A percentile compares a stretch with the other conserved stretches of the same genome.
Conservation (phyloP, 2,113 vertebrate species). For the Hemicordylus capensis region DNA sequence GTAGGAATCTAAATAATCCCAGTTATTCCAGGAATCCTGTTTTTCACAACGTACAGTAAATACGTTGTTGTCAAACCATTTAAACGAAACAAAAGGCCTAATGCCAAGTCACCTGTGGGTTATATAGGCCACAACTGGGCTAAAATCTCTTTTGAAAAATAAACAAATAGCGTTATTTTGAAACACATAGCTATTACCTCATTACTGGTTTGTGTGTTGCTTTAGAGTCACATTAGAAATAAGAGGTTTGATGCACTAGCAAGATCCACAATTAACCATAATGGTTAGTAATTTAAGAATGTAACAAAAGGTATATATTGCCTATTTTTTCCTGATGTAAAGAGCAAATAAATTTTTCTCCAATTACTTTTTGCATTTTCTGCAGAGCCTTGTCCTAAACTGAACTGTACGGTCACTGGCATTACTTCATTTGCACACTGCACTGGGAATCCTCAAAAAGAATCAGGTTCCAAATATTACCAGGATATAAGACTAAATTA, state of each 20-base stretch:
- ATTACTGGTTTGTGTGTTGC: not conserved
- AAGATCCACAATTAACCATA: not conserved
- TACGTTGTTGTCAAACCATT: conserved; percentile 18
- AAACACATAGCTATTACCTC: not conserved
- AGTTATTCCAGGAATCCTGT: conserved; percentile 2
- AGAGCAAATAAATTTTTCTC: not conserved
- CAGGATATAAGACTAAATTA: not conserved
- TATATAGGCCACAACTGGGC: conserved; percentile 4
- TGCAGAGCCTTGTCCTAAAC: not conserved
- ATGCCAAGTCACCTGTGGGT: conserved; percentile 8
- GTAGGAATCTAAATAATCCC: not conserved
- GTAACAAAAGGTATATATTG: not conserved
- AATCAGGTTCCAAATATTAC: not conserved
- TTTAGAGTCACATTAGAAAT: conserved; percentile 18
- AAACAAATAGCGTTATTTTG: conserved; percentile 23
- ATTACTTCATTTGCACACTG: not conserved
- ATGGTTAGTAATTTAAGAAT: not conserved
- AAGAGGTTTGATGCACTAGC: not conserved
- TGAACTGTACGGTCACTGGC: not conserved
- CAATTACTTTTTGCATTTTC: not conserved
- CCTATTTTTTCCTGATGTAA: not conserved
- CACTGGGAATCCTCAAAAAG: not conserved
- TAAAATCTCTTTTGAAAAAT: not conserved
- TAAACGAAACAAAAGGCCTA: conserved; percentile 4
- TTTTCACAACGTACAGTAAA: conserved; percentile 6